Evolutionary conservation across 35 echinoderm and acorn worm species (phyloP), one percentile per base, ranked within the genome.

Genomic region (Hemicentrotus pulcherrimus): DNA sequence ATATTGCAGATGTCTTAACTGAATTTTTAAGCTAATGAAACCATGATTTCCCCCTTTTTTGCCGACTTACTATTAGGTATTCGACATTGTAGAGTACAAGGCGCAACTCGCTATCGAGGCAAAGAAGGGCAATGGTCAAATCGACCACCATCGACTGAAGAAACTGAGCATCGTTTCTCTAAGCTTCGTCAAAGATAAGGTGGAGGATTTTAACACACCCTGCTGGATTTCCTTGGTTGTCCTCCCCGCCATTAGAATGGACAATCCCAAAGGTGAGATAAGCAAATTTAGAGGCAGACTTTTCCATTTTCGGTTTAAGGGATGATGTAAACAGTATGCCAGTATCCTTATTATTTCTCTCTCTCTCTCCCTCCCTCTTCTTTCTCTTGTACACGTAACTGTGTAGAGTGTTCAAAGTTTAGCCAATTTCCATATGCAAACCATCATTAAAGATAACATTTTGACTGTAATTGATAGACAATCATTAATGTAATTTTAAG

Each of bases 61-160:
- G 50, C 50, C 50, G 5, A 55, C 65, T 78, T 8, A 8, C 22
- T 0, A 78, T 78, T 92, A 99, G 98, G 94, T 99, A 55, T 99
- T 99, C 94, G 97, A 99, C 70, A 95, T 98, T 28, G 88, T 94
- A 46, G 98, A 99, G 46, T 98, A 95, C 95, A 99, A 97, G 94
- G 95, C 96, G 11, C 98, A 98, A 88, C 58, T 99, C 48, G 95
- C 97, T 30, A 88, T 95, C 18, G 97, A 99, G 61, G 94, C 91
- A 2, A 96, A 85, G 22, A 97, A 98, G 59, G 95, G 95, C 32
- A 85, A 96, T 12, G 92, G 86, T 10, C 52, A 94, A 33, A 95
- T 97, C 15, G 97, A 97, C 92, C 88, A 95, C 88, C 45, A 88
- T 19, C 91, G 95, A 32, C 71, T 99, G 24, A 92, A 89, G 41